Evolutionary conservation across 1,140 invertebrate genomes (phyloP), one percentile per base, ranked within the genome.

Genomic region (Zaprionus nigranus): DNA sequence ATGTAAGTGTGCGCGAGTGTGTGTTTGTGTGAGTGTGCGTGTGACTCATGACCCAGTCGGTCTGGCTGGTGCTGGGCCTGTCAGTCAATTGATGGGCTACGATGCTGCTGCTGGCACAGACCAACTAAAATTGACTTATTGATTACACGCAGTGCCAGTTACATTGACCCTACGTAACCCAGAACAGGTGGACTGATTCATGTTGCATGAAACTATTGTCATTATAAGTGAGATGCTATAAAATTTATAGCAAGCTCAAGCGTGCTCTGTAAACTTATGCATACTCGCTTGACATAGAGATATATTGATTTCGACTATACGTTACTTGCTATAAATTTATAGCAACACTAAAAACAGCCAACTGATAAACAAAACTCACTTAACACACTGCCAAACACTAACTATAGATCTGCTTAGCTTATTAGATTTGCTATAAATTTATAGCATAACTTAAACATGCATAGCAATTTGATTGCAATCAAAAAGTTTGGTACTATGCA

Each of bases 41-140:
- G 46, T 71, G 74, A 72, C 68, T 71, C 74, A 76, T 76, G 74
- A 76, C 74, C 73, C 73, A 75, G 67, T 75, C 73, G 24, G 17
- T 28, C 69, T 15, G 24, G 28, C 61, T 43, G 5, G 1, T 6
- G 26, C 6, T 28, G 26, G 26, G 6, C 1, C 38, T 38, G 38
- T 65, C 65, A 40, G 13, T 56, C 72, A 22, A 26, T 61, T 58
- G 36, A 67, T 54, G 46, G 28, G 71, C 53, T 22, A 28, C 22
- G 53, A 43, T 46, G 49, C 43, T 46, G 46, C 54, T 46, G 28
- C 30, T 46, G 51, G 40, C 22, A 38, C 22, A n/a, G 26, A 60
- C 49, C 36, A 66, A 51, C 36, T 54, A 62, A 68, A 43, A 56
- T 65, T 65, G 43, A 54, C 56, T 63, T 46, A 71, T 63, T 53